Evolutionary conservation across 2,888 invertebrate species (phyloP), one percentile per base, ranked within the genome.

Genomic region (Diarsia brunnea): DNA sequence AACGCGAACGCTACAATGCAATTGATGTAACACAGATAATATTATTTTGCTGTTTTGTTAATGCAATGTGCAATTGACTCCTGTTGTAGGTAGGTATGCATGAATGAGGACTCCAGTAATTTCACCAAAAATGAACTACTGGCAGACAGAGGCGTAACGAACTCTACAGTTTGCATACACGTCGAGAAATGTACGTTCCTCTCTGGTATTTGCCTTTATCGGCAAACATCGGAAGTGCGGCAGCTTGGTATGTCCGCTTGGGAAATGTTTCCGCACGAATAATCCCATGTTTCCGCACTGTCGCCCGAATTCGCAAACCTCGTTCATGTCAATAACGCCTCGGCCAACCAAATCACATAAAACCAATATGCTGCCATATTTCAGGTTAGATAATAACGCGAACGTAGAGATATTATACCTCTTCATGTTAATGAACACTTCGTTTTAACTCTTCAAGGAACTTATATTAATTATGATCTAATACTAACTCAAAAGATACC

Each of bases 231-330:
- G 79, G 66, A 79, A 80, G 53, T 65, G 68, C 60, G 55, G 19
- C 73, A 53, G 67, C 55, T 75, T 79, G 74, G 55, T 58, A 68
- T 68, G 51, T 74, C 67, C 63, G 58, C 65, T 66, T 24, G 60
- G 72, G 61, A 72, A 70, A 78, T 61, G 74, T 77, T 66, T 73
- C 76, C 60, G 53, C 78, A 61, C 67, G 75, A 75, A 64, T 69
- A 65, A 65, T 43, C 68, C 38, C 58, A 68, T 14, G 65, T 60
- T 79, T 80, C 60, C 68, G 53, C 75, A 55, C 75, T n/a, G 73
- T 24, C 69, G 74, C 53, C 69, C 24, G 64, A 79, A 81, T 69
- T 75, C 69, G 69, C 60, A 69, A 69, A 55, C 31, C 31, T n/a
- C 31, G n/a, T 65, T 49, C 21, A 65, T 65, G 58, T 64, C 38